Conservation (phyloP, 2,888 invertebrate species). For the Hydroisotoma schaefferi region DNA sequence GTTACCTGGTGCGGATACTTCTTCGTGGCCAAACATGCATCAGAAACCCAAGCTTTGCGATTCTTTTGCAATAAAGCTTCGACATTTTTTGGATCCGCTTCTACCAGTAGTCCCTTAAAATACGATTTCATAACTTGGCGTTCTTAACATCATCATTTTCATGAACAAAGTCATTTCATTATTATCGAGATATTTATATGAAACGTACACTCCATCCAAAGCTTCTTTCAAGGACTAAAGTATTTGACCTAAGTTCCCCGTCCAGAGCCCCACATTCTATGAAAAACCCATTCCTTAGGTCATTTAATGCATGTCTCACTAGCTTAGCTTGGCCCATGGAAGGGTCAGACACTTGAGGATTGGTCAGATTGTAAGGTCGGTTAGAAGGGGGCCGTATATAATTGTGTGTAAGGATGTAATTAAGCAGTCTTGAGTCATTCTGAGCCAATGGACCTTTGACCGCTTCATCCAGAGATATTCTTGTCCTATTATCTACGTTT, state of each 20-base stretch:
- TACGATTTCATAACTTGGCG: too few species aligned
- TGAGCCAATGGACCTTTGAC: slow-evolving; percentile 39
- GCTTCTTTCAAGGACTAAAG: slow-evolving; percentile 55
- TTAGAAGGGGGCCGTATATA: slow-evolving; percentile 33
- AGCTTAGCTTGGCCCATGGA: slow-evolving; percentile 42
- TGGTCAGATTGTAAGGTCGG: slow-evolving; percentile 31
- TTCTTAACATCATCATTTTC: too few species aligned
- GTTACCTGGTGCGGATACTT: slow-evolving; percentile 53
- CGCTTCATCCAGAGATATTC: slow-evolving; percentile 31
- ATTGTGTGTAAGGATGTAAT: slow-evolving; percentile 27
- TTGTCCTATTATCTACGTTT: too few species aligned
- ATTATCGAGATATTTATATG: background rate
- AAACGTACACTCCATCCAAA: slow-evolving; percentile 52
- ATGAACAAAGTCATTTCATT: too few species aligned
- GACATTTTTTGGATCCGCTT: slow-evolving; percentile 57
- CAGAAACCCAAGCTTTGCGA: slow-evolving; percentile 55
- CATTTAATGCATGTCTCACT: slow-evolving; percentile 37
- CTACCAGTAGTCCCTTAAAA: slow-evolving; percentile 54
- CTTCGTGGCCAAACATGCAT: slow-evolving; percentile 55
- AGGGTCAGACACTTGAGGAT: slow-evolving; percentile 30
- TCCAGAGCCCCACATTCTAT: slow-evolving; percentile 59
- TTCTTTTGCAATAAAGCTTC: slow-evolving; percentile 53
- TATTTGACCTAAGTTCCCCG: slow-evolving; percentile 58
- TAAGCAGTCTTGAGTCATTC: slow-evolving; percentile 35
- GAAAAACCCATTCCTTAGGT: slow-evolving; percentile 52